Evolutionary conservation across 2,113 vertebrate species (phyloP), one percentile per base, ranked within the genome.

Genomic region (Leucosticte australis): DNA sequence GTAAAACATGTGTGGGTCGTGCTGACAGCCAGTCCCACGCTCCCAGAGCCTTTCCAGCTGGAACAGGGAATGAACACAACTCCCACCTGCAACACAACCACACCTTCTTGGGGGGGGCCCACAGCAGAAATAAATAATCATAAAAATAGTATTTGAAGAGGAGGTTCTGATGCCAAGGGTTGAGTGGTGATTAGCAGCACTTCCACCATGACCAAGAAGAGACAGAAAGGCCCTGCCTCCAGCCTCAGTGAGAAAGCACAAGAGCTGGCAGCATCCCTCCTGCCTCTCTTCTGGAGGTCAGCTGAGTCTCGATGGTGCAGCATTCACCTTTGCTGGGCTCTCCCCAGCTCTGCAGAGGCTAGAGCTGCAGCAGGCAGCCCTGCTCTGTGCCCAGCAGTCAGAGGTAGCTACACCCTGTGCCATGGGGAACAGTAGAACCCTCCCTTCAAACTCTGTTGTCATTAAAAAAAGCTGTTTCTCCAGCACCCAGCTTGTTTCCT

Each of bases 331-430:
- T 28, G n/a, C 47, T 26, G 16, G 20, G 28, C 68, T 86, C 27
- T 76, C 84, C n/a, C 23, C 23, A 11, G 1, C 31, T 26, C 67
- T 37, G 31, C 39, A 71, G 86, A 57, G 44, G 65, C 33, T 49
- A 6, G 35, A 69, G 57, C 41, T 37, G 42, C 5, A 79, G 75
- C 6, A 26, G 0, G 0, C 19, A 41, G 39, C 49, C 16, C 39
- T 23, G 62, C 52, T 63, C 42, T 13, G 42, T 30, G 18, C 69
- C 5, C 83, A 67, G 46, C 26, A 37, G 17, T 12, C 13, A 27
- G 37, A 37, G 14, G 19, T 24, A 50, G 39, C 39, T 16, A 20
- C 0, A 6, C 7, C n/a, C 28, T 0, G 1, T 26, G 30, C 50
- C 7, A 1, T 6, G 10, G 42, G n/a, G 41, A 91, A 39, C 5